Percentiles rank a stretch among this genome's conserved stretches.
Evolutionary conservation across 2,113 vertebrate species (phyloP).

Genomic region (Azemiops feae): DNA sequence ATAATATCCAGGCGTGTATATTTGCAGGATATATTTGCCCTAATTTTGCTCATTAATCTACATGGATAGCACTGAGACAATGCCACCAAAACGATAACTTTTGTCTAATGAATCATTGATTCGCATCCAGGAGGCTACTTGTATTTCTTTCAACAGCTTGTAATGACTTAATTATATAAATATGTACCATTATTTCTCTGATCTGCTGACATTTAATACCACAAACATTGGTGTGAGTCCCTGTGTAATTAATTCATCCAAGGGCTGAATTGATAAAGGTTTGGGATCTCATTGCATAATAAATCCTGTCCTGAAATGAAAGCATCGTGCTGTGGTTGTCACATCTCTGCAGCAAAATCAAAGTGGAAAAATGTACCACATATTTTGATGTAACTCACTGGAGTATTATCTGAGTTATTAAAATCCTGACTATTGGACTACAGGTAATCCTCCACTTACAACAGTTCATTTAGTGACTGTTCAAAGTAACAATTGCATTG

Average conservation of each 20-base stretch:
- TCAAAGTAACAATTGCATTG: not conserved
- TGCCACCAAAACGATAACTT: not conserved
- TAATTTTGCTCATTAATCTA: slow-evolving; percentile 22
- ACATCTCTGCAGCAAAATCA: not conserved
- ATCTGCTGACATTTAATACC: not conserved
- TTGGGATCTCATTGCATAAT: not conserved
- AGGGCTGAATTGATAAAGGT: not conserved
- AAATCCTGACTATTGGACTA: not conserved
- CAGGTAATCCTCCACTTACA: not conserved
- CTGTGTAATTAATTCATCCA: not conserved
- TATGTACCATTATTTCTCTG: not conserved
- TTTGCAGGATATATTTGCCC: not conserved
- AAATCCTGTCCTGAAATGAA: not conserved
- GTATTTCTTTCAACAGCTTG: not conserved
- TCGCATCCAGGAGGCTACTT: not conserved
- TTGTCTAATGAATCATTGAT: not conserved
- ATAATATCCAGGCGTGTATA: not conserved
- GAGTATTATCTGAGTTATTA: not conserved
- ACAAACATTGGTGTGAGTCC: not conserved
- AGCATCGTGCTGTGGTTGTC: not conserved
- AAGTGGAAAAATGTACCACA: not conserved
- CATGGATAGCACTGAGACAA: not conserved
- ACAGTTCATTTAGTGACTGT: not conserved
- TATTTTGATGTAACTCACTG: not conserved
- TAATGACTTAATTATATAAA: slow-evolving; percentile 1